A percentile compares a stretch with the other conserved stretches of the same genome.
These are phyloP conservation scores for Netelia melanura DNA, from an alignment of 2,888 invertebrate species.

Conservation along the genomic window DNA sequence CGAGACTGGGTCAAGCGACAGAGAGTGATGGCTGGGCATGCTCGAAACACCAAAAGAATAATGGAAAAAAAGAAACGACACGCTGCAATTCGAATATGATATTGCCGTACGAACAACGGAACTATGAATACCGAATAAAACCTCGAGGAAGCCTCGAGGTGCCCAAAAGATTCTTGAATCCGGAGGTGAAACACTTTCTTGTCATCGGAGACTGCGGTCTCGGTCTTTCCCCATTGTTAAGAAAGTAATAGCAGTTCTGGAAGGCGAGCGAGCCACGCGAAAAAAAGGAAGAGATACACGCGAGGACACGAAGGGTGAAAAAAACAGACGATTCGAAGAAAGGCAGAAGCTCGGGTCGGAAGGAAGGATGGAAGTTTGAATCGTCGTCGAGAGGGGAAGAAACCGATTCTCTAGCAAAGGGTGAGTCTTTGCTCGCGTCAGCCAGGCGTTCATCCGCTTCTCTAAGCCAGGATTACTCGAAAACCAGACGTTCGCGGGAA, in stretches of 20 bases:
- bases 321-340: conserved; percentile 17
- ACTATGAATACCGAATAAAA: background rate
- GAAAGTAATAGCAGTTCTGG: conserved; percentile 58
- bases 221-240: conserved; percentile 47
- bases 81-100: conserved; percentile 4
- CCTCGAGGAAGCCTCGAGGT: background rate
- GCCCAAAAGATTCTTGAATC: conserved; percentile 34
- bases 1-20: conserved; percentile 57
- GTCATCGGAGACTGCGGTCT: conserved; percentile 44
- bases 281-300: background rate
- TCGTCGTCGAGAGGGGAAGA: conserved; percentile 41
- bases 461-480: conserved; percentile 61
- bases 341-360: conserved; percentile 24
- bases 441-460: conserved; percentile 56
- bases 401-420: conserved; percentile 49
- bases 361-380: conserved; percentile 56
- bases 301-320: conserved; percentile 1
- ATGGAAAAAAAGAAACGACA: conserved; percentile 6
- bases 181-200: conserved; percentile 45
- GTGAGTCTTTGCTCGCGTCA: conserved; percentile 38
- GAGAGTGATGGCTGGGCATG: conserved; percentile 23
- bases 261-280: conserved; percentile 8
- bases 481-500: conserved; percentile 47
- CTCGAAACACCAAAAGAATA: conserved; percentile 7
- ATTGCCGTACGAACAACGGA: conserved; percentile 13